Evolutionary conservation across 2,113 vertebrate genomes (phyloP), one percentile per base, ranked within the genome.

Genomic region (Galemys pyrenaicus): DNA sequence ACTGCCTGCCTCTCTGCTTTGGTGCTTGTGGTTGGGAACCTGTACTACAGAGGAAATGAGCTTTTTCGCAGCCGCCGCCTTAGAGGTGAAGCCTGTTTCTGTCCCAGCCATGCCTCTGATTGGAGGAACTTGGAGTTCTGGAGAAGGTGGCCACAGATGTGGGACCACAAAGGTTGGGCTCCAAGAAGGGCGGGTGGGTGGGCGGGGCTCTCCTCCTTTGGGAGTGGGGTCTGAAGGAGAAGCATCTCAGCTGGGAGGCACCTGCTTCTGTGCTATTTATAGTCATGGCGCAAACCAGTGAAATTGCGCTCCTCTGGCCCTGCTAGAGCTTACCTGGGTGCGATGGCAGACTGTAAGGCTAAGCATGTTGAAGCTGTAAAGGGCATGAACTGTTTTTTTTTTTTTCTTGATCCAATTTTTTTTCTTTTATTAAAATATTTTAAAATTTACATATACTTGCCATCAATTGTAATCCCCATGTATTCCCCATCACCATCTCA

Each of bases 1-100:
- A 78, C 91, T 94, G 70, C 79, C 71, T 93, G 68, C 68, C 74
- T 56, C 39, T 94, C 92, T 88, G 92, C 90, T 44, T 88, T 91
- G 71, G 62, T 30, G 91, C 87, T 95, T 96, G 94, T 96, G 96
- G 95, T 95, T 46, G 54, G 80, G 73, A 92, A 85, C 74, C 37
- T 68, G 75, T 1, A 5, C 82, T 89, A 13, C 79, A 94, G 93
- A 95, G 96, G 97, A 97, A 97, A 93, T 97, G 84, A 30, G 17
- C 77, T 62, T 92, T 60, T 96, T 6, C 15, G 65, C 54, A 41
- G 79, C 89, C 58, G 39, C 83, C 60, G 81, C n/a, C 41, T 70
- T 26, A 39, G 79, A 75, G 41, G n/a, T 30, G 10, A 49, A 15
- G 37, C 60, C 20, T 49, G 7, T 35, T 22, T 54, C 60, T 51